Conservation (phyloP, 1,140 invertebrate species). For the Streblospio benedicti region DNA sequence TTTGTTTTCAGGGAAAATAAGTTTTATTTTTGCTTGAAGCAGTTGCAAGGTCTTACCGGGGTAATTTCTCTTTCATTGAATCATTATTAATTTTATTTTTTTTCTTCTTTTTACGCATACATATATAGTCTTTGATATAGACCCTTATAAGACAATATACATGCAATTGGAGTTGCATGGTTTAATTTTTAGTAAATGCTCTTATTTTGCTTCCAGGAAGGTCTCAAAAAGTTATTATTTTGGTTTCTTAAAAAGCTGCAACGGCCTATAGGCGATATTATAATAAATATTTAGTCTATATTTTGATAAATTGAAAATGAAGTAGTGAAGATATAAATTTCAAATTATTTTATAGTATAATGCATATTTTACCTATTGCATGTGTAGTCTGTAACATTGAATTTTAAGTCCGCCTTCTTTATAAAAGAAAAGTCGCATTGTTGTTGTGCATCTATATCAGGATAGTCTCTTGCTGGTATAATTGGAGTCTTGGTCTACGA, state of each 20-base stretch:
- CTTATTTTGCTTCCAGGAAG: not conserved
- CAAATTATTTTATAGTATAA: not conserved
- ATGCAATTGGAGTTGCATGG: no score
- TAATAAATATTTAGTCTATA: not conserved
- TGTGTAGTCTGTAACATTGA: not conserved
- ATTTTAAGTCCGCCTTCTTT: not conserved
- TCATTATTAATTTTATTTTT: no score
- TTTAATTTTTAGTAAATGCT: no score
- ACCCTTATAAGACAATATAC: no score
- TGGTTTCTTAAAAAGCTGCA: not conserved
- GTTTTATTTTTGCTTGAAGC: no score
- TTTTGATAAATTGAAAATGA: not conserved
- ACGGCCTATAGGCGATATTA: not conserved
- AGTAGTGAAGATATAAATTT: not conserved
- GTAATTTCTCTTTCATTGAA: no score
- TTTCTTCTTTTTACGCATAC: no score
- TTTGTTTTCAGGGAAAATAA: no score
- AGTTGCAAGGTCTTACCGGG: no score
- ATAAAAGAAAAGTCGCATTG: not conserved
- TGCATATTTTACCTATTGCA: not conserved
- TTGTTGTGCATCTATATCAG: not conserved
- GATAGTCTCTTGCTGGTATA: not conserved
- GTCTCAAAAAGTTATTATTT: not conserved
- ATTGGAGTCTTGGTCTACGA: not conserved
- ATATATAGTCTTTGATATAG: no score